Percentiles rank a stretch among this genome's conserved stretches.
Conservation (phyloP, 2,888 invertebrate species). For the Troilus luridus region DNA sequence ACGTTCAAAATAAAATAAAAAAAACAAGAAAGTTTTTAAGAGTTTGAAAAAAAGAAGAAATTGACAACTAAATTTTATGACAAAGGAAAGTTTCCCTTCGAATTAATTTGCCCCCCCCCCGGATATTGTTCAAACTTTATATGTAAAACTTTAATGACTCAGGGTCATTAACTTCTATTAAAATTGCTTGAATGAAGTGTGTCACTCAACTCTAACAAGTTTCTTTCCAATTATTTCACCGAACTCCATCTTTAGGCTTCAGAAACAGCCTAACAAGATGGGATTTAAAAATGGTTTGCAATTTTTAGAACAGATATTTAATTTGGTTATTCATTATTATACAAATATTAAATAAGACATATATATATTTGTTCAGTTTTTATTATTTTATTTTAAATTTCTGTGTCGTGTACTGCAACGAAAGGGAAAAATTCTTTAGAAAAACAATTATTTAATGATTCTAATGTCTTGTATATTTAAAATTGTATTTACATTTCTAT, state of each 20-base stretch:
- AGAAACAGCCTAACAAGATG: background rate
- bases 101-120: background rate
- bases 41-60: background rate
- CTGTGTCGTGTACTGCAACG: no score
- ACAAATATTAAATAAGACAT: no score
- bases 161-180: background rate
- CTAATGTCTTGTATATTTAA: no score
- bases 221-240: background rate
- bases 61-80: background rate
- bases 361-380: no score
- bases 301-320: no score
- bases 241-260: background rate
- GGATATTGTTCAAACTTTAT: background rate
- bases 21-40: no score
- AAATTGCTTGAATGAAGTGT: conserved; percentile 1
- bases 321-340: no score
- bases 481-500: no score
- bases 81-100: background rate
- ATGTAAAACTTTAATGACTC: conserved; percentile 6
- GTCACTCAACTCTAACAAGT: background rate
- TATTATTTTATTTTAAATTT: no score
- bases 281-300: background rate
- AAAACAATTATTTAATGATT: no score
- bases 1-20: no score
- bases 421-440: no score